Conservation (phyloP, 2,888 invertebrate genomes). For the Cheilosia vernalis region DNA sequence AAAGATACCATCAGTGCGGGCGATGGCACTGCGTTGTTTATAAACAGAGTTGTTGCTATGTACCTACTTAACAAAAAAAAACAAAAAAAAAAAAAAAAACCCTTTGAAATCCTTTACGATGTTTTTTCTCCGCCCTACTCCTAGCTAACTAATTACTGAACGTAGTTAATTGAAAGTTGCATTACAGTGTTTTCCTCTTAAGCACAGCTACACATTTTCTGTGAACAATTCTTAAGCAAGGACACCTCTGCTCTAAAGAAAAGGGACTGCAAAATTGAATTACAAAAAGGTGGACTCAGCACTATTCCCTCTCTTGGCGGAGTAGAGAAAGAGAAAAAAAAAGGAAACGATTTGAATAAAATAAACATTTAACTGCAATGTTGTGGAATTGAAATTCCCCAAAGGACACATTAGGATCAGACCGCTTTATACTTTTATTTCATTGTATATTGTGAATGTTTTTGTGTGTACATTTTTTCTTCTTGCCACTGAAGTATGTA, state of each 20-base stretch:
- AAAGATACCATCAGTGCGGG: constrained; percentile 13
- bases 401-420: constrained; percentile 67
- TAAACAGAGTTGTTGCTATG: neutral
- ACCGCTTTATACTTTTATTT: constrained; percentile 37
- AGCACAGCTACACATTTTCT: constrained; percentile 7
- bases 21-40: neutral
- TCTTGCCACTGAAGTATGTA: neutral
- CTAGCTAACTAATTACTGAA: constrained; percentile 54
- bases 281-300: constrained; percentile 8
- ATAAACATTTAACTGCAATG: constrained; percentile 73
- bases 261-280: constrained; percentile 59
- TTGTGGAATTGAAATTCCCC: constrained; percentile 73
- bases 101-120: constrained; percentile 2
- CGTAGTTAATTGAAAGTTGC: constrained; percentile 42
- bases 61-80: neutral
- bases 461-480: constrained; percentile 5
- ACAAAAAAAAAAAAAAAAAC: neutral
- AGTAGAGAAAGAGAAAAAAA: neutral
- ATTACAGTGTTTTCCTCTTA: constrained; percentile 27
- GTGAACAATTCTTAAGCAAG: constrained; percentile 16
- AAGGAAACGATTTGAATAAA: constrained; percentile 71
- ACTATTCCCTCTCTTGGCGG: neutral
- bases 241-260: constrained; percentile 18
- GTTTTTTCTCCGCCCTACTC: neutral
- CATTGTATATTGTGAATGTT: constrained; percentile 22